A percentile compares a stretch with the other conserved stretches of the same genome.
Conservation (phyloP, 2,797 vertebrate species). For the Mus caroli region DNA sequence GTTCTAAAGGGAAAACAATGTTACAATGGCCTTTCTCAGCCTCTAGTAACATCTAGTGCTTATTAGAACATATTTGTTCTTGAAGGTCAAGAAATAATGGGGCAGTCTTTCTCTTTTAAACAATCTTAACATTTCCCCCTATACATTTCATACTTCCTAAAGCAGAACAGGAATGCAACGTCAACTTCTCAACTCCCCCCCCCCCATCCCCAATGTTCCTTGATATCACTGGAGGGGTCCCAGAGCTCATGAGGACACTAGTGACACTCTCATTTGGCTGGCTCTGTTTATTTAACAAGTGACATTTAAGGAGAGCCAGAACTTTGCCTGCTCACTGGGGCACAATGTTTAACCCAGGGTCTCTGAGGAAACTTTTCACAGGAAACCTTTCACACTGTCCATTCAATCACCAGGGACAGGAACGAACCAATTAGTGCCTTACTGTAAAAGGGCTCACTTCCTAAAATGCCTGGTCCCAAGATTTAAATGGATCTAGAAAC, state of each 20-base stretch:
- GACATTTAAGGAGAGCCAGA: background rate
- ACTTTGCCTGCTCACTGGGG: background rate
- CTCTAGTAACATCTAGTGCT: no score
- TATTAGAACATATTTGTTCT: background rate
- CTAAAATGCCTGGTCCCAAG: slow-evolving; percentile 44
- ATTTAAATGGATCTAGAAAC: background rate
- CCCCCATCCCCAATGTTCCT: background rate
- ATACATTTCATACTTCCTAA: slow-evolving; percentile 6
- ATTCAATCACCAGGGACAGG: background rate
- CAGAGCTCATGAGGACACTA: background rate
- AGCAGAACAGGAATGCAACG: background rate
- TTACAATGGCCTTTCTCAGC: slow-evolving; percentile 20
- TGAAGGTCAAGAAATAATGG: background rate
- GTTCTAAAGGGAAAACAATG: background rate
- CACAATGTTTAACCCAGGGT: background rate
- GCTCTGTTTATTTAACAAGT: background rate
- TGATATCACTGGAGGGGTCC: background rate
- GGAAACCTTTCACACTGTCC: background rate
- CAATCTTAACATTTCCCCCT: background rate
- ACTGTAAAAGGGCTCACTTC: background rate
- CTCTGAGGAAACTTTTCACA: background rate
- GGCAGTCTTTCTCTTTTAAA: background rate
- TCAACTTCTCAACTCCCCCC: background rate
- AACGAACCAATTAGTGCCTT: background rate
- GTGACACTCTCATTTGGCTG: background rate